phyloP scores from a whole-genome alignment of 2,797 vertebrate species.

The Enoplosus armatus region DNA sequence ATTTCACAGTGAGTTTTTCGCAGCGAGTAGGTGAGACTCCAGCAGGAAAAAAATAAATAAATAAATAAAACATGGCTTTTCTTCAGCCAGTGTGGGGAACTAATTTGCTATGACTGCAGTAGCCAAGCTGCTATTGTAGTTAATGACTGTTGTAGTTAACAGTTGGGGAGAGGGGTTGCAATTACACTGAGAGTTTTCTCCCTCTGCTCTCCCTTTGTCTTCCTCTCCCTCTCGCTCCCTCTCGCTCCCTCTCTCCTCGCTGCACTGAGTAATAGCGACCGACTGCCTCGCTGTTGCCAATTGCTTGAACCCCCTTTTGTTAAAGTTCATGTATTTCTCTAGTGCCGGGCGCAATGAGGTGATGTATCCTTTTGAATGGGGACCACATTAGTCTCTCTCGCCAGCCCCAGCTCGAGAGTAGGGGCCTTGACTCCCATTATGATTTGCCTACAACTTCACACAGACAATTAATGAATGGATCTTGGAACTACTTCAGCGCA shows the following conservation, averaged over 20 bases:
- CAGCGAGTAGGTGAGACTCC: conserved; percentile 49
- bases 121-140: conserved; percentile 88
- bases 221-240: conserved; percentile 67
- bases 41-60: not conserved
- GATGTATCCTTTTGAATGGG: conserved; percentile 86
- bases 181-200: conserved; percentile 85
- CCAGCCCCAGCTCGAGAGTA: conserved; percentile 73
- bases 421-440: conserved; percentile 84
- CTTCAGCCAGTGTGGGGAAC: conserved; percentile 82
- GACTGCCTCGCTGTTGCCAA: conserved; percentile 83
- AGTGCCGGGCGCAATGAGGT: conserved; percentile 83
- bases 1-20: conserved; percentile 60
- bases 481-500: conserved; percentile 83
- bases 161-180: conserved; percentile 87
- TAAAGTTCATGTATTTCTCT: conserved; percentile 88
- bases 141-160: conserved; percentile 91
- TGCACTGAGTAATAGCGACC: conserved; percentile 84
- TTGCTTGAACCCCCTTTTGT: conserved; percentile 87
- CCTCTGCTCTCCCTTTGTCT: conserved; percentile 78
- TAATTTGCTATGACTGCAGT: conserved; percentile 89
- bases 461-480: conserved; percentile 87
- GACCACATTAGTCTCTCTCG: conserved; percentile 82
- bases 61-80: conserved; percentile 59
- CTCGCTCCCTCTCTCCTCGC: conserved; percentile 68
- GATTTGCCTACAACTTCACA: conserved; percentile 86